Evolutionary conservation across 2,888 invertebrate genomes (phyloP).

Genomic region (Ornithoptera priamus): DNA sequence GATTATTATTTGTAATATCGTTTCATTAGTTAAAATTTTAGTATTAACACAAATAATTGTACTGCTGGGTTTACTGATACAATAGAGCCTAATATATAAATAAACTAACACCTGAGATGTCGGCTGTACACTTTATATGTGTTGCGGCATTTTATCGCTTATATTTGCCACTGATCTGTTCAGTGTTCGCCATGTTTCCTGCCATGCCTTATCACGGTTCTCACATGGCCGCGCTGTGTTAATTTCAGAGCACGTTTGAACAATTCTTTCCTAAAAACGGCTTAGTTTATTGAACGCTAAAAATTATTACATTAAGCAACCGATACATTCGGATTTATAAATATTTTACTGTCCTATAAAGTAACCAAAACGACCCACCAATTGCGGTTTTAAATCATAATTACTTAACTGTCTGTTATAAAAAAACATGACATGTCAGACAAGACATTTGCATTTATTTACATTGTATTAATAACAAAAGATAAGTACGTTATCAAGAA

Average conservation of each 20-base stretch:
- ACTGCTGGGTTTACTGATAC: too few relatives aligned
- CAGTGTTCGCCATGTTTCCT: constrained; percentile 44
- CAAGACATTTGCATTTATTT: too few relatives aligned
- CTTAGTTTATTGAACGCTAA: not conserved
- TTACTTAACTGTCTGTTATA: too few relatives aligned
- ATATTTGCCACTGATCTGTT: constrained; percentile 39
- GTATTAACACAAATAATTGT: too few relatives aligned
- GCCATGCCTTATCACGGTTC: constrained; percentile 53
- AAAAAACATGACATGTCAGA: too few relatives aligned
- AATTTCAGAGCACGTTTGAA: constrained; percentile 36
- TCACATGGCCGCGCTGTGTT: constrained; percentile 41
- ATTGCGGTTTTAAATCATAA: too few relatives aligned
- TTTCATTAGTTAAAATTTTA: too few relatives aligned
- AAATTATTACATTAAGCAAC: not conserved
- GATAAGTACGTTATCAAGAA: not conserved
- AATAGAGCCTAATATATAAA: not conserved
- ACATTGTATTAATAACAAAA: too few relatives aligned
- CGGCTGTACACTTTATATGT: constrained; percentile 17
- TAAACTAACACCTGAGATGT: not conserved
- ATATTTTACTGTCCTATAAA: too few relatives aligned
- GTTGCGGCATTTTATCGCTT: constrained; percentile 33
- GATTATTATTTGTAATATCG: too few relatives aligned
- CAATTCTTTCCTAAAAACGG: constrained; percentile 19
- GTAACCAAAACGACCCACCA: too few relatives aligned
- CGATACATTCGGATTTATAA: not conserved